A percentile compares a stretch with the other conserved stretches of the same genome.
These are phyloP conservation scores for Caenorhabditis sinica DNA, from an alignment of 2,888 invertebrate genomes.

Conservation along the genomic window DNA sequence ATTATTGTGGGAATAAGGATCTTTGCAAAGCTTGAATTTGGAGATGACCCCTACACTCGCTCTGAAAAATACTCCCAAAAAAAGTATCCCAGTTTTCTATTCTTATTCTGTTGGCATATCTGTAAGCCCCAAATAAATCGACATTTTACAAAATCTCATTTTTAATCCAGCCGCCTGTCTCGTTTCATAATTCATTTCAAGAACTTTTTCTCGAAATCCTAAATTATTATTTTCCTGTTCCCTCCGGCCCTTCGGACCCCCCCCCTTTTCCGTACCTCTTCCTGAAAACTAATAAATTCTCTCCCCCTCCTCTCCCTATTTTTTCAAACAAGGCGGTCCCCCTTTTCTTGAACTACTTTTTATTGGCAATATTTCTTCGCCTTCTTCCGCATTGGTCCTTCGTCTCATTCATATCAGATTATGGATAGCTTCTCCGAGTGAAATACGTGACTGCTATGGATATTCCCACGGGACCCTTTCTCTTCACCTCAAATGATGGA, in stretches of 20 bases:
- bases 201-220: background rate
- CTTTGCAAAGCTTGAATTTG: background rate
- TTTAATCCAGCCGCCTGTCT: background rate
- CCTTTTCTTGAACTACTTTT: constrained; percentile 29
- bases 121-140: background rate
- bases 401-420: constrained; percentile 56
- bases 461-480: constrained; percentile 35
- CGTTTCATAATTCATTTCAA: background rate
- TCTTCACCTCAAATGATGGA: constrained; percentile 42
- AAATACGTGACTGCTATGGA: background rate
- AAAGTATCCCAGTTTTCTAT: too few relatives aligned
- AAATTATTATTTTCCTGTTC: background rate
- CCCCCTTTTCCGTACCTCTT: background rate
- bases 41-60: background rate
- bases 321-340: constrained; percentile 9
- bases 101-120: too few relatives aligned
- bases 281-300: constrained; percentile 14
- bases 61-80: too few relatives aligned
- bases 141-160: background rate
- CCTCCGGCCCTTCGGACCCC: too few relatives aligned
- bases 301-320: background rate
- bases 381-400: constrained; percentile 36
- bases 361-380: background rate
- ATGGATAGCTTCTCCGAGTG: constrained; percentile 11
- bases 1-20: background rate